A percentile compares a stretch with the other conserved stretches of the same genome.
These are phyloP conservation scores for Vespertilio murinus DNA, from an alignment of 2,797 vertebrate species.

Conservation along the genomic window DNA sequence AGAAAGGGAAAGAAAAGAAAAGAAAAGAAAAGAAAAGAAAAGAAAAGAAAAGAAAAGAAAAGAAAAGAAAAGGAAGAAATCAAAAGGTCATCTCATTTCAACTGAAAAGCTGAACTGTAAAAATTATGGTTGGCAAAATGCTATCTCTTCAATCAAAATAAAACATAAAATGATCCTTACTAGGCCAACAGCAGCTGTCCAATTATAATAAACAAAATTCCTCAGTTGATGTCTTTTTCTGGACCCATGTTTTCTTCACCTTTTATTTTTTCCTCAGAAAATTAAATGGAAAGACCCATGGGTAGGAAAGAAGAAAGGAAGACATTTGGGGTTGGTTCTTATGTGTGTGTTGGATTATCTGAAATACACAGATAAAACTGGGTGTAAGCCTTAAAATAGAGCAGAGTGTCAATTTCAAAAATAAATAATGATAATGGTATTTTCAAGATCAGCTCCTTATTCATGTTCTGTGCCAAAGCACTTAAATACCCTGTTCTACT, in stretches of 20 bases:
- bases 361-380: constrained; percentile 82
- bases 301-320: constrained; percentile 71
- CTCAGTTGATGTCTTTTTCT: constrained; percentile 83
- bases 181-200: constrained; percentile 83
- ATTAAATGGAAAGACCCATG: constrained; percentile 78
- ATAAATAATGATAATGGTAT: constrained; percentile 84
- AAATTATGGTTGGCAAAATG: constrained; percentile 85
- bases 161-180: constrained; percentile 86
- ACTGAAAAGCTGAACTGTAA: constrained; percentile 80
- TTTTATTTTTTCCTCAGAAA: constrained; percentile 77
- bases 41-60: not conserved
- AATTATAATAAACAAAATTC: constrained; percentile 88
- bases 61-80: not conserved
- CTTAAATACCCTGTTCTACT: constrained; percentile 80
- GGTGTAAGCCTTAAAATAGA: constrained; percentile 82
- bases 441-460: constrained; percentile 82
- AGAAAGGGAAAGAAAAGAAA: not conserved
- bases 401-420: constrained; percentile 83
- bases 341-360: constrained; percentile 81
- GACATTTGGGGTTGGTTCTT: constrained; percentile 71
- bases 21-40: constrained; percentile 13
- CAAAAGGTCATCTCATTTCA: constrained; percentile 80
- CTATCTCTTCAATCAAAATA: constrained; percentile 87
- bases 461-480: constrained; percentile 78
- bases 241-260: constrained; percentile 82